Base-by-base conservation (phyloP, 2,113 vertebrate species). In the Hippocampus mohnikei region DNA sequence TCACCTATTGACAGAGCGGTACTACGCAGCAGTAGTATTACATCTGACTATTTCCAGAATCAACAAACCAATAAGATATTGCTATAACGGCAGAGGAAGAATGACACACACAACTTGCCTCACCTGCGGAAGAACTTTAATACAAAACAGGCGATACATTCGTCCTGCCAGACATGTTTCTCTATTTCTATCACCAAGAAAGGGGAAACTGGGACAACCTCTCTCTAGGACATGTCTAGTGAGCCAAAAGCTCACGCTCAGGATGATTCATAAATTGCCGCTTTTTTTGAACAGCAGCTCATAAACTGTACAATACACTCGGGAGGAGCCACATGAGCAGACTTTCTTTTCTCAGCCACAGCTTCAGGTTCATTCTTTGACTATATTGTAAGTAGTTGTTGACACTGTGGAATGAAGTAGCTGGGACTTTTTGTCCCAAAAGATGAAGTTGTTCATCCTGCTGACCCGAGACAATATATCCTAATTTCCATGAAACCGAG, bases 201-300 rank as follows among this genome's bases (percentile, higher is more conserved):
- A 25, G 61, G 62, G 64, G 71, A 82, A 79, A 75, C 15, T 64
- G 18, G 69, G 74, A 78, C 66, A 68, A 66, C 37, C 46, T 75
- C 74, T 67, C 71, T 74, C 3, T 13, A 77, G 66, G 82, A 78
- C 9, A 18, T 66, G 25, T 71, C 58, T n/a, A 20, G 70, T 40
- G 44, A 67, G 21, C 67, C 13, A 40, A 41, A 50, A 50, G 5
- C 48, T 7, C 7, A 1, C 52, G 61, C 42, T 56, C 27, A 29
- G 0, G 13, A 41, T 16, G 42, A 66, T 74, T 42, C 71, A 79
- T 78, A 76, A 77, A 83, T 88, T 70, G 77, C 77, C 33, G 42
- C 52, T 55, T 84, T 81, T 70, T 73, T 67, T 69, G 67, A 61
- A 82, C 33, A 63, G 75, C 59, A 67, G 52, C 48, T 85, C 65